Evolutionary conservation across 2,888 invertebrate species (phyloP), one percentile per base, ranked within the genome.

Genomic region (Andrena trimmerana): DNA sequence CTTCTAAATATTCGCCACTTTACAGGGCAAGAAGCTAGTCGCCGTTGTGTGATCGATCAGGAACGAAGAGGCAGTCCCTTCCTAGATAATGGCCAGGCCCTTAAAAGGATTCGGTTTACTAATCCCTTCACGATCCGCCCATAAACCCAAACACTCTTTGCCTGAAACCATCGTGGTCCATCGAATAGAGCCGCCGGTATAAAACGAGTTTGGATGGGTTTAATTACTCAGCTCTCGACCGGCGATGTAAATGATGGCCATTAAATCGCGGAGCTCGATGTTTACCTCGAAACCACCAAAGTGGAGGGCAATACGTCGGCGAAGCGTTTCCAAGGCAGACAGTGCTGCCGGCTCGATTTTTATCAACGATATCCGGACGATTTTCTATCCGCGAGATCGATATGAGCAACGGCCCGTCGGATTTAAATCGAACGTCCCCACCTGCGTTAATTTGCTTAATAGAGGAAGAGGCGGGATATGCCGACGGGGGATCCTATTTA

Each of bases 201-300:
- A 90, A 91, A 91, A 91, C 88, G 88, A 87, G 86, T 87, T 88
- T 87, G 89, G 87, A 89, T 89, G 88, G 91, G 88, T 92, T 91
- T 92, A 92, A 92, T 92, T 92, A 90, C 92, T 91, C 89, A 92
- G 92, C 92, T 91, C 92, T 92, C 90, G 87, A 91, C 84, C 84
- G 86, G 84, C 90, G 90, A 91, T 92, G 92, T 92, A 90, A 92
- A 92, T 91, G 91, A 89, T 86, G 87, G 88, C 90, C 91, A 92
- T 92, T 90, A 92, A 91, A 91, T 90, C 86, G 85, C 83, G 85
- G 87, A 80, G 88, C 86, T 85, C 87, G 84, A 87, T 89, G 91
- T 91, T 91, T 91, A 90, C 91, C 86, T 78, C 86, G 85, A 86
- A 86, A 88, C 86, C 88, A 67, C 84, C 81, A 81, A 86, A 87